These are phyloP conservation scores for Himantopus leucocephalus DNA, from an alignment of 2,113 vertebrate species.

Conservation along the genomic window DNA sequence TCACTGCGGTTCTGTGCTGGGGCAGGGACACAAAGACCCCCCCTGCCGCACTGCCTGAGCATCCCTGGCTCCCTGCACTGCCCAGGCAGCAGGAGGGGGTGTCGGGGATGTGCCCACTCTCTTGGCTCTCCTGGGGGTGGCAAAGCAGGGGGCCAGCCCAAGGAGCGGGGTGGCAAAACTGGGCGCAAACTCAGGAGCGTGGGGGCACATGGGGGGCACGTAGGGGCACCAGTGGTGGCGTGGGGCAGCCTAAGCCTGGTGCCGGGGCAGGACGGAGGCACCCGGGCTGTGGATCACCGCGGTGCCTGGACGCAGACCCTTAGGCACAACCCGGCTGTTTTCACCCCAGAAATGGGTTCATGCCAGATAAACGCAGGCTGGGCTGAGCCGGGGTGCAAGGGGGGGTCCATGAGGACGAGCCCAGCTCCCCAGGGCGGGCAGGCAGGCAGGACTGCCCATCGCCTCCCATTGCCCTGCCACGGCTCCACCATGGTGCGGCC, in stretches of 20 bases:
- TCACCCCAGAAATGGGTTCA: neutral
- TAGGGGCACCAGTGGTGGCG: rapidly evolving
- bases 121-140: too few relatives aligned
- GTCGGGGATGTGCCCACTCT: neutral
- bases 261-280: rapidly evolving
- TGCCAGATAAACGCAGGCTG: rapidly evolving
- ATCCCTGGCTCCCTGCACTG: neutral
- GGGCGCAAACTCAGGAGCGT: neutral
- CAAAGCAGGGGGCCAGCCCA: neutral
- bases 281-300: rapidly evolving
- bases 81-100: neutral
- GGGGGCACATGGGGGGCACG: neutral
- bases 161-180: neutral
- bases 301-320: neutral
- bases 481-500: neutral
- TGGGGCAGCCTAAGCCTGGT: neutral
- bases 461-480: rapidly evolving
- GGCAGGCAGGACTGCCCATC: neutral
- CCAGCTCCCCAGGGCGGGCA: neutral
- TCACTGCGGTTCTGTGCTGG: neutral
- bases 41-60: rapidly evolving
- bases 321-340: rapidly evolving
- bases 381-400: neutral
- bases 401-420: too few relatives aligned
- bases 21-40: neutral